These are phyloP conservation scores for Acleris cristana DNA, from an alignment of 2,888 invertebrate species.

Conservation along the genomic window DNA sequence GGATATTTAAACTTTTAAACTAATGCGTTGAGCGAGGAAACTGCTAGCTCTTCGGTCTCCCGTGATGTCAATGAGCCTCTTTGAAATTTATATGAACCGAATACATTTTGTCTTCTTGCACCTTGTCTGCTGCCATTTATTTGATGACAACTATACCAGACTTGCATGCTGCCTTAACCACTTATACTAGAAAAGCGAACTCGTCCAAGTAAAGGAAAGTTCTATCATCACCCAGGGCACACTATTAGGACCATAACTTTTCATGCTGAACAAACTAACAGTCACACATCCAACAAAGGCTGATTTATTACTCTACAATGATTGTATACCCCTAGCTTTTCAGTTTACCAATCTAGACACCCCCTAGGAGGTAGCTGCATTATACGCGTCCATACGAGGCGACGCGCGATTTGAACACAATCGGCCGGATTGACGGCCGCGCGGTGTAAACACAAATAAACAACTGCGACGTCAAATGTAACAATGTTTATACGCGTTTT, in stretches of 20 bases:
- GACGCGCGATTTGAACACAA: conserved; percentile 65
- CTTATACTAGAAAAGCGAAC: too few species aligned
- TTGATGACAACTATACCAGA: too few species aligned
- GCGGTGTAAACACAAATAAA: conserved; percentile 47
- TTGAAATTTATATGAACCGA: too few species aligned
- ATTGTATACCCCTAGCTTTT: neutral
- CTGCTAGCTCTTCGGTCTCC: too few species aligned
- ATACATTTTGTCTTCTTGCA: too few species aligned
- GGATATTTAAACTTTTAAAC: too few species aligned
- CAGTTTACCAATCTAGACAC: conserved; percentile 11
- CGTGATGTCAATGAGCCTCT: too few species aligned
- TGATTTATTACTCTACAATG: neutral
- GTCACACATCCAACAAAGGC: neutral
- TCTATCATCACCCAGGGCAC: neutral
- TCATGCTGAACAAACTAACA: neutral
- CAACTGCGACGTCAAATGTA: conserved; percentile 8
- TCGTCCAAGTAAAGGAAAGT: neutral
- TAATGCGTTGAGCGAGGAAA: too few species aligned
- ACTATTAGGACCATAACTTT: neutral
- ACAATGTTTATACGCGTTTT: conserved; percentile 22
- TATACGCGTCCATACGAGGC: conserved; percentile 56
- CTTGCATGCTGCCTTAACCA: too few species aligned
- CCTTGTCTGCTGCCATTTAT: too few species aligned
- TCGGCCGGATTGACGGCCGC: conserved; percentile 60
- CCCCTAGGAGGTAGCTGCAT: conserved; percentile 47